A percentile compares a stretch with the other conserved stretches of the same genome.
Conservation (phyloP, 2,797 vertebrate species). For the Carduelis carduelis region DNA sequence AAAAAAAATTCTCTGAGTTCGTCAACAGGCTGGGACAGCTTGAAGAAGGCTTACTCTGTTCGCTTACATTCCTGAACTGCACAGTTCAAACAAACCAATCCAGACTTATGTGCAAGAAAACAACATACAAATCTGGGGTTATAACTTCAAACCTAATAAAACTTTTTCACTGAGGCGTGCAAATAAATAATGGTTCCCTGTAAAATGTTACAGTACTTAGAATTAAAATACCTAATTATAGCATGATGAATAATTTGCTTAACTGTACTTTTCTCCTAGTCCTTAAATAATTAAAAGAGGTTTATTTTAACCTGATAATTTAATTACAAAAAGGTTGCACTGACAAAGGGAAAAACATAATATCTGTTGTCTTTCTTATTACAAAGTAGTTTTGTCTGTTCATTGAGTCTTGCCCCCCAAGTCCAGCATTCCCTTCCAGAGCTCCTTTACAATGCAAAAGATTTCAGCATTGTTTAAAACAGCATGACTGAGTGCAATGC, state of each 20-base stretch:
- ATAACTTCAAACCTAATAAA: neutral
- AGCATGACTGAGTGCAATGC: neutral
- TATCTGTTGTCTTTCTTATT: neutral
- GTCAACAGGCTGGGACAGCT: slow-evolving; percentile 38
- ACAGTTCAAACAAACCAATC: slow-evolving; percentile 45
- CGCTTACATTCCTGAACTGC: slow-evolving; percentile 35
- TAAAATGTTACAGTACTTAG: neutral
- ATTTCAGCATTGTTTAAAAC: neutral
- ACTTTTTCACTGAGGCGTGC: neutral
- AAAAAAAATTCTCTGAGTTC: slow-evolving; percentile 41
- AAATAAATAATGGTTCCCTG: neutral
- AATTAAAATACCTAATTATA: neutral
- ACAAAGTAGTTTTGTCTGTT: neutral
- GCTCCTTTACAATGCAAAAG: neutral
- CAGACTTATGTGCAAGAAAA: slow-evolving; percentile 77
- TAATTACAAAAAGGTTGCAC: neutral
- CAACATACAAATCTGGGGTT: slow-evolving; percentile 49
- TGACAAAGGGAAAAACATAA: neutral
- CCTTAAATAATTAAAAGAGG: neutral
- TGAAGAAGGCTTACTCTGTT: slow-evolving; percentile 67
- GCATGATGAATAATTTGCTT: neutral
- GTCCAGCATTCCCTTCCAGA: neutral
- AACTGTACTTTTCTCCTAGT: neutral
- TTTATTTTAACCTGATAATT: neutral
- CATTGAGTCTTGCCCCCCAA: neutral